Percentiles rank a stretch among this genome's conserved stretches.
Conservation (phyloP, 1,140 invertebrate genomes). For the Panagrolaimus sp. region DNA sequence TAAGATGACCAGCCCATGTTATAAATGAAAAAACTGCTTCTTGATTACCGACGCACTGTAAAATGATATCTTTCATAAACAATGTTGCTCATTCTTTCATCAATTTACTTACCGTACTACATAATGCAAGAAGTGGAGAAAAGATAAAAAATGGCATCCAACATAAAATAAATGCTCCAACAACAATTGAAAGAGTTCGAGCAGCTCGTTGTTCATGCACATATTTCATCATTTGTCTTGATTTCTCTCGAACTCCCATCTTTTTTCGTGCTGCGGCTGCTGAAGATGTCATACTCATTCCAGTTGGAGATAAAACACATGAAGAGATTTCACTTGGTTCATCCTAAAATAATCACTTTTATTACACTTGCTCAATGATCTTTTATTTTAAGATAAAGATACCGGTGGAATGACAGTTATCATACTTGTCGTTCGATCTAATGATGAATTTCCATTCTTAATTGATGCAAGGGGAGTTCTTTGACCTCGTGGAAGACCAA, state of each 20-base stretch:
- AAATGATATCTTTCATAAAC: slow-evolving; percentile 38
- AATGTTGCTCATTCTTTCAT: neutral
- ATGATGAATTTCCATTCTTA: neutral
- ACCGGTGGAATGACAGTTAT: slow-evolving; percentile 18
- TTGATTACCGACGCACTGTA: slow-evolving; percentile 60
- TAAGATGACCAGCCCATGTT: slow-evolving; percentile 97
- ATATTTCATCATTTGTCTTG: slow-evolving; percentile 59
- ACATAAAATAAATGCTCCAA: slow-evolving; percentile 92
- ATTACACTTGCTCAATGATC: slow-evolving; percentile 19
- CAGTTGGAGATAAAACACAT: slow-evolving; percentile 12
- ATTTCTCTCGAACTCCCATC: slow-evolving; percentile 54
- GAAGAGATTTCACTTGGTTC: slow-evolving; percentile 8
- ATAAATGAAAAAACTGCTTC: slow-evolving; percentile 82
- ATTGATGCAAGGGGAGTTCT: neutral
- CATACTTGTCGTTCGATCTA: slow-evolving; percentile 25
- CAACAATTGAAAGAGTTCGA: slow-evolving; percentile 80
- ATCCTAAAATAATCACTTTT: slow-evolving; percentile 17
- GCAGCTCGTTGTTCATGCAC: slow-evolving; percentile 67
- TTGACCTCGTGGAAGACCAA: slow-evolving; percentile 8
- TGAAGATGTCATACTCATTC: neutral
- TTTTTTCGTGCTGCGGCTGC: slow-evolving; percentile 19
- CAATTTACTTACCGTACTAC: slow-evolving; percentile 60
- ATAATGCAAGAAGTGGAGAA: slow-evolving; percentile 81
- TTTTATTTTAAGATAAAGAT: slow-evolving; percentile 5
- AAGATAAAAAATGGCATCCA: slow-evolving; percentile 96